Evolutionary conservation across 2,113 vertebrate genomes (phyloP).

Genomic region (Prolemur simus): DNA sequence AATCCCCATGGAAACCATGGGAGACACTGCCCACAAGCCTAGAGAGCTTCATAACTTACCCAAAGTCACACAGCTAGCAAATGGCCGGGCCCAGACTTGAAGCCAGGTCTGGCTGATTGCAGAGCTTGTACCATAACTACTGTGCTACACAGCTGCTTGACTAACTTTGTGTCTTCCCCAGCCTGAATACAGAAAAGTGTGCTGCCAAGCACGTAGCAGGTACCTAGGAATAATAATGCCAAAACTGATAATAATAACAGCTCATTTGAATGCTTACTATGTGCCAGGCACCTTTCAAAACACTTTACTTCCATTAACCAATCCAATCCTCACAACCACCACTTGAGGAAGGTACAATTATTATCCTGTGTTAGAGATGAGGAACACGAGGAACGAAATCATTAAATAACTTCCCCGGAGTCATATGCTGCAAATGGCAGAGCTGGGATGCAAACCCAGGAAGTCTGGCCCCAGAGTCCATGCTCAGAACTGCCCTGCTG

Average conservation of each 20-base stretch:
- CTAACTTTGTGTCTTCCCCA: background rate
- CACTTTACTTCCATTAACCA: background rate
- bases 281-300: background rate
- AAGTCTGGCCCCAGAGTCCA: background rate
- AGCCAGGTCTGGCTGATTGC: background rate
- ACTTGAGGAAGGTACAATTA: background rate
- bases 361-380: background rate
- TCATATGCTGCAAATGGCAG: background rate
- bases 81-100: background rate
- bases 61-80: background rate
- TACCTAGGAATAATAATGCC: background rate
- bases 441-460: background rate
- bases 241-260: background rate
- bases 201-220: background rate
- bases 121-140: background rate
- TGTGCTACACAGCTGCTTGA: background rate
- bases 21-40: background rate
- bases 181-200: background rate
- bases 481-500: background rate
- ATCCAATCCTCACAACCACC: background rate
- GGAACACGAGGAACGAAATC: background rate
- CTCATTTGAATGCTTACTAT: background rate
- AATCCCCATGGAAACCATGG: background rate
- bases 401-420: background rate
- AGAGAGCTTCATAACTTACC: background rate